A percentile compares a stretch with the other conserved stretches of the same genome.
Conservation (phyloP, 2,113 vertebrate genomes). For the Takifugu flavidus region DNA sequence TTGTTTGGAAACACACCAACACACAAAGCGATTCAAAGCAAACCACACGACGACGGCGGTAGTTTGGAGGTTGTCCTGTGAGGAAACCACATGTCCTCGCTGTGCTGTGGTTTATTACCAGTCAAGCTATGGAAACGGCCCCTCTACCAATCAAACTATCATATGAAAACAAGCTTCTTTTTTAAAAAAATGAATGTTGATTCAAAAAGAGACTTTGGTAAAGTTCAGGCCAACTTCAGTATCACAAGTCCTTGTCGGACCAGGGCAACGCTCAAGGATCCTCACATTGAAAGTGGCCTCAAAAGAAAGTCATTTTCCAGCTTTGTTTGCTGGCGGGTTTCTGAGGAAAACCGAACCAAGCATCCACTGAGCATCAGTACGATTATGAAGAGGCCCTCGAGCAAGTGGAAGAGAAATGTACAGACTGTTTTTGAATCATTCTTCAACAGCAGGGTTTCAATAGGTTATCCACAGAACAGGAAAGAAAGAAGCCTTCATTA, state of each 20-base stretch:
- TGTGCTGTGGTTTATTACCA: too few species aligned
- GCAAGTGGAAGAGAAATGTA: conserved; percentile 35
- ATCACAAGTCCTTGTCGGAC: too few species aligned
- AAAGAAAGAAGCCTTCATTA: conserved; percentile 57
- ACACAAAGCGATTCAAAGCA: background rate
- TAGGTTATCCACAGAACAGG: conserved; percentile 57
- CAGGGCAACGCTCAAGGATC: too few species aligned
- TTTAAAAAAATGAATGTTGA: too few species aligned
- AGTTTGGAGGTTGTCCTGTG: background rate
- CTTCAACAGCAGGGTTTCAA: conserved; percentile 60
- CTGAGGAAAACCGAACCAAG: background rate
- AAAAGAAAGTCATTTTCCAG: background rate
- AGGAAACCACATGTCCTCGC: too few species aligned
- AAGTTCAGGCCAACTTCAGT: too few species aligned
- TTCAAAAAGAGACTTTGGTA: too few species aligned
- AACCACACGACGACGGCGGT: background rate
- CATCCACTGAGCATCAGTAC: conserved; percentile 17
- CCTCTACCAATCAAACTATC: too few species aligned
- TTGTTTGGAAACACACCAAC: conserved; percentile 10
- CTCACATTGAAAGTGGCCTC: too few species aligned
- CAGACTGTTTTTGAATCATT: conserved; percentile 47
- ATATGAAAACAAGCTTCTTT: too few species aligned
- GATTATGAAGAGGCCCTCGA: conserved; percentile 7
- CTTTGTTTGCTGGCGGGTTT: conserved; percentile 9
- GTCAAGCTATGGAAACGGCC: too few species aligned